Conservation (phyloP, 2,113 vertebrate species). For the Dicrurus megarhynchus region DNA sequence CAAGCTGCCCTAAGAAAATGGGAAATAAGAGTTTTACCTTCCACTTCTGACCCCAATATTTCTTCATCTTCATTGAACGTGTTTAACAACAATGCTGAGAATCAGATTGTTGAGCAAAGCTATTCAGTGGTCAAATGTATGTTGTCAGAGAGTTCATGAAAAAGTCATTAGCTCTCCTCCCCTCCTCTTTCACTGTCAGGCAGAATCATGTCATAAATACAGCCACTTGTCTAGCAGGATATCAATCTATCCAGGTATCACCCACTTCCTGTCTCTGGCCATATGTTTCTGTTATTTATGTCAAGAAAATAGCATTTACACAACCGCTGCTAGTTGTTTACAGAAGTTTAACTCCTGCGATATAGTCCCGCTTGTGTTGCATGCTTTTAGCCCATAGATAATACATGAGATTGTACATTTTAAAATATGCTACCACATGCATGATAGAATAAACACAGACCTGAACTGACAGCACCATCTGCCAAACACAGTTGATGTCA, state of each 20-base stretch:
- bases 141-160: conserved; percentile 78
- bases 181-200: conserved; percentile 77
- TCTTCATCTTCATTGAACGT: neutral
- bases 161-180: conserved; percentile 73
- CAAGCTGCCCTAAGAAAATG: neutral
- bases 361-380: conserved; percentile 76
- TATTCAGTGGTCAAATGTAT: conserved; percentile 68
- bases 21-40: neutral
- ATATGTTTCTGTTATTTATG: conserved; percentile 89
- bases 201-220: conserved; percentile 78
- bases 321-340: conserved; percentile 81
- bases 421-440: conserved; percentile 82
- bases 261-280: conserved; percentile 83
- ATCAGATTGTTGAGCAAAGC: conserved; percentile 59
- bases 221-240: conserved; percentile 71
- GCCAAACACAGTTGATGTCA: conserved; percentile 81
- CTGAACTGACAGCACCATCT: conserved; percentile 84
- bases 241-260: conserved; percentile 78
- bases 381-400: conserved; percentile 84
- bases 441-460: conserved; percentile 82
- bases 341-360: conserved; percentile 84
- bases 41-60: conserved; percentile 6
- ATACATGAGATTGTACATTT: conserved; percentile 79
- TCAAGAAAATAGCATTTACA: conserved; percentile 87
- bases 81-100: conserved; percentile 22